Percentiles rank a stretch among this genome's conserved stretches.
Conservation (phyloP, 2,888 invertebrate genomes). For the Drepanosiphum platanoidis region DNA sequence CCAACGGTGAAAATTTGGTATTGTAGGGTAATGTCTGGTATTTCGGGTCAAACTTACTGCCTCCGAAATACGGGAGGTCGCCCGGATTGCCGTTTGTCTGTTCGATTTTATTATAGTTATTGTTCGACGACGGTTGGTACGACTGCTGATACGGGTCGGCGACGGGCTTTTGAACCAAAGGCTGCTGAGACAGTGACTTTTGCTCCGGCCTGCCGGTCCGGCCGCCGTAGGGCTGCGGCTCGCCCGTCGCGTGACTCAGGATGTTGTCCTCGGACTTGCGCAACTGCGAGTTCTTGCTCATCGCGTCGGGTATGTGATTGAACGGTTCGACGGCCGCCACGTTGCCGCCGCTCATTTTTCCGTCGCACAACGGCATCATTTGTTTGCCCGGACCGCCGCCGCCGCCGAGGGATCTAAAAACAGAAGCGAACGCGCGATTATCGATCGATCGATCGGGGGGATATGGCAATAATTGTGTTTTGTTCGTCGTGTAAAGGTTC, state of each 20-base stretch:
- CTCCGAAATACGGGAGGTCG: constrained; percentile 74
- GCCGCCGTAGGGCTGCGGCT: constrained; percentile 27
- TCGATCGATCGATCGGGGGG: no score
- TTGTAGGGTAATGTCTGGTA: constrained; percentile 92
- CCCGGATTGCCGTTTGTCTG: constrained; percentile 34
- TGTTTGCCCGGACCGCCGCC: constrained; percentile 43
- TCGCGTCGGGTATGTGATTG: constrained; percentile 77
- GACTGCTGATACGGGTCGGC: constrained; percentile 66
- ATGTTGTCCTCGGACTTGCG: constrained; percentile 59
- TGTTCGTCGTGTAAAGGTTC: background rate
- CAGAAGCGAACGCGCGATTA: background rate
- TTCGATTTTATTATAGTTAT: constrained; percentile 60
- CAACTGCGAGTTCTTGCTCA: constrained; percentile 63
- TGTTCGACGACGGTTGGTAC: constrained; percentile 69
- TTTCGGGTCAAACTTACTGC: constrained; percentile 87
- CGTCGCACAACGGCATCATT: constrained; percentile 57
- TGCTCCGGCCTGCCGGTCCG: constrained; percentile 36
- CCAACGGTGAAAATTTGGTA: constrained; percentile 79
- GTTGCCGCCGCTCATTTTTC: constrained; percentile 67
- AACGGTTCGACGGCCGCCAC: constrained; percentile 89
- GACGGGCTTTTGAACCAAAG: constrained; percentile 39
- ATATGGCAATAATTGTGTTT: no score
- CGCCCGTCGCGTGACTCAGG: constrained; percentile 43
- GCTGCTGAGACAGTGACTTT: constrained; percentile 65
- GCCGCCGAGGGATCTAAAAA: constrained; percentile 42